phyloP scores from a whole-genome alignment of 2,113 vertebrate genomes.

The Corythornis madagascariensis region DNA sequence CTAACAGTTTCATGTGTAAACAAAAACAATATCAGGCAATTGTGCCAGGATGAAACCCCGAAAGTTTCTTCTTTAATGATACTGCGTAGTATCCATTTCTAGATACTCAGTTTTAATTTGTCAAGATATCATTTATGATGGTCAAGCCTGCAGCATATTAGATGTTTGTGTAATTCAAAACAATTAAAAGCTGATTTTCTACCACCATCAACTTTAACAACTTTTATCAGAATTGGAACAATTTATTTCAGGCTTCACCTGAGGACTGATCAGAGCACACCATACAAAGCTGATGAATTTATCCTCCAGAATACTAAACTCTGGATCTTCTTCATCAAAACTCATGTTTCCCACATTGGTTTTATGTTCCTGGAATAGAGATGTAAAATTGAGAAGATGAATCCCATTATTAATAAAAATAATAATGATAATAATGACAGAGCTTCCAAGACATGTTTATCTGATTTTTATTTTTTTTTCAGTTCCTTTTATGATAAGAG shows the following conservation, averaged over 20 bases:
- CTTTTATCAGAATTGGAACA: background rate
- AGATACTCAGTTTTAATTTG: background rate
- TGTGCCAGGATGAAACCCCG: background rate
- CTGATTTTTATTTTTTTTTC: background rate
- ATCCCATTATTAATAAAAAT: background rate
- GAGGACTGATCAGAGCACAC: background rate
- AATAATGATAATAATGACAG: background rate
- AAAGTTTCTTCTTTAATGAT: background rate
- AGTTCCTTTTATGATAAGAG: background rate
- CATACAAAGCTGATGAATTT: background rate
- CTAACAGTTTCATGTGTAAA: background rate
- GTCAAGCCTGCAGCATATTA: background rate
- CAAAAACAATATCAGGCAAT: background rate
- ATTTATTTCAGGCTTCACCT: background rate
- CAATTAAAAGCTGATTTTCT: background rate
- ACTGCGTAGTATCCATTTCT: background rate
- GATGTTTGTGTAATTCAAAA: background rate
- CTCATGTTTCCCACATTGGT: background rate
- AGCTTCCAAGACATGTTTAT: background rate
- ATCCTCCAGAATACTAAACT: background rate
- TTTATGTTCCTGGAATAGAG: background rate
- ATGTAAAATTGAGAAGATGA: background rate
- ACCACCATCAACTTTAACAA: background rate
- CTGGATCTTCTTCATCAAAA: background rate
- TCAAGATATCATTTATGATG: background rate